A percentile compares a stretch with the other conserved stretches of the same genome.
Evolutionary conservation across 1,140 invertebrate genomes (phyloP).

Genomic region (Centruroides sculpturatus): DNA sequence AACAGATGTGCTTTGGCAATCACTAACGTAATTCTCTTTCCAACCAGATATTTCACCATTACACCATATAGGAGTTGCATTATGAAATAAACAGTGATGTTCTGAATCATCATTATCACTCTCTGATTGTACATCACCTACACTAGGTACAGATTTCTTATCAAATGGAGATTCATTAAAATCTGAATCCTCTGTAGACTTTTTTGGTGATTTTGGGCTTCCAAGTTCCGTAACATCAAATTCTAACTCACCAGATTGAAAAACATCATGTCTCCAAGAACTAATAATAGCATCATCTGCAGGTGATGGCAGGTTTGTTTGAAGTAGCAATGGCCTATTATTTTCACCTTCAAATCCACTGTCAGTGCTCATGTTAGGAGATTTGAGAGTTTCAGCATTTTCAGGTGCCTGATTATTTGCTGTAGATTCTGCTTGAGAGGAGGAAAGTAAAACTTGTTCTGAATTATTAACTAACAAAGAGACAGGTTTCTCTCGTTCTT

Average conservation of each 20-base stretch:
- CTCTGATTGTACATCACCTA: slow-evolving; percentile 10
- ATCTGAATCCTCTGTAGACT: slow-evolving; percentile 15
- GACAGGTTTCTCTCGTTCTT: slow-evolving; percentile 11
- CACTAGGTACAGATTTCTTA: slow-evolving; percentile 14
- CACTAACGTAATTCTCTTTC: no score
- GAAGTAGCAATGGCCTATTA: slow-evolving; percentile 11
- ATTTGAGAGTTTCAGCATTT: slow-evolving; percentile 12
- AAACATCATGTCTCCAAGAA: slow-evolving; percentile 14
- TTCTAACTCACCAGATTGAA: slow-evolving; percentile 4
- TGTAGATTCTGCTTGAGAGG: slow-evolving; percentile 8
- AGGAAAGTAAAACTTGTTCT: slow-evolving; percentile 3
- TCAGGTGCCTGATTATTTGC: slow-evolving; percentile 11
- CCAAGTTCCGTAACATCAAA: slow-evolving; percentile 10
- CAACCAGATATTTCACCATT: no score
- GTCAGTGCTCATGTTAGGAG: slow-evolving; percentile 15
- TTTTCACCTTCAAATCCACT: slow-evolving; percentile 17
- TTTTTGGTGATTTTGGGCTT: slow-evolving; percentile 13
- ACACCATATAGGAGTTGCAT: slow-evolving; percentile 4
- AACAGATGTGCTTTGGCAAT: no score
- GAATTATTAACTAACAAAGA: slow-evolving; percentile 10
- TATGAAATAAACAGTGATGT: slow-evolving; percentile 7
- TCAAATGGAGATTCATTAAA: slow-evolving; percentile 15
- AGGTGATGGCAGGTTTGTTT: slow-evolving; percentile 9
- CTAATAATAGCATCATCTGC: slow-evolving; percentile 8
- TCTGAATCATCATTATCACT: slow-evolving; percentile 13